phyloP scores from a whole-genome alignment of 2,888 invertebrate species.

The Ophraella communa region DNA sequence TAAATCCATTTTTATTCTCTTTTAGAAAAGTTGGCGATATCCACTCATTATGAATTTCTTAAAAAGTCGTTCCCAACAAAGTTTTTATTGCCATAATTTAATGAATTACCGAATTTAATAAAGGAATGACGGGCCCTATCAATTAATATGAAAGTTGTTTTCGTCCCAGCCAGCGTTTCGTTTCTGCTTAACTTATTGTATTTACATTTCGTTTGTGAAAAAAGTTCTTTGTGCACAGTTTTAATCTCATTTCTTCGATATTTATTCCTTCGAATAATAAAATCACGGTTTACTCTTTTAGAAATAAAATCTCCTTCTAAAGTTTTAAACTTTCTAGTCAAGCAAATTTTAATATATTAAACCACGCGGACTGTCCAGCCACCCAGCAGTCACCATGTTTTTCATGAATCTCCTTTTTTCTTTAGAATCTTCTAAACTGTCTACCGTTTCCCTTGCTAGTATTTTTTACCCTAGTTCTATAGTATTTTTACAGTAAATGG shows the following conservation, averaged over 20 bases:
- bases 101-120: constrained; percentile 49
- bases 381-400: too few relatives aligned
- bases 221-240: constrained; percentile 32
- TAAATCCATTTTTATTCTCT: constrained; percentile 48
- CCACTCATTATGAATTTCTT: constrained; percentile 50
- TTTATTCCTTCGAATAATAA: constrained; percentile 44
- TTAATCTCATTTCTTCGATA: constrained; percentile 28
- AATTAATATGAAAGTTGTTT: constrained; percentile 40
- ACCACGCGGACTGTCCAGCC: too few relatives aligned
- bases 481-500: too few relatives aligned
- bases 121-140: constrained; percentile 40
- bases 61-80: constrained; percentile 46
- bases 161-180: constrained; percentile 32
- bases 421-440: too few relatives aligned
- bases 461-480: too few relatives aligned
- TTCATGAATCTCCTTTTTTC: too few relatives aligned
- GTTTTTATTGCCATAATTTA: constrained; percentile 49
- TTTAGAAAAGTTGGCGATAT: constrained; percentile 41
- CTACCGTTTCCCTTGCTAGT: too few relatives aligned
- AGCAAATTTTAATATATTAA: too few relatives aligned
- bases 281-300: constrained; percentile 17
- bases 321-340: too few relatives aligned
- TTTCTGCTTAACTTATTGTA: constrained; percentile 39
- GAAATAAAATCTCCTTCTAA: neutral
- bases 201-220: constrained; percentile 40